phyloP scores from a whole-genome alignment of 2,888 invertebrate species.

The Ochropleura plecta region DNA sequence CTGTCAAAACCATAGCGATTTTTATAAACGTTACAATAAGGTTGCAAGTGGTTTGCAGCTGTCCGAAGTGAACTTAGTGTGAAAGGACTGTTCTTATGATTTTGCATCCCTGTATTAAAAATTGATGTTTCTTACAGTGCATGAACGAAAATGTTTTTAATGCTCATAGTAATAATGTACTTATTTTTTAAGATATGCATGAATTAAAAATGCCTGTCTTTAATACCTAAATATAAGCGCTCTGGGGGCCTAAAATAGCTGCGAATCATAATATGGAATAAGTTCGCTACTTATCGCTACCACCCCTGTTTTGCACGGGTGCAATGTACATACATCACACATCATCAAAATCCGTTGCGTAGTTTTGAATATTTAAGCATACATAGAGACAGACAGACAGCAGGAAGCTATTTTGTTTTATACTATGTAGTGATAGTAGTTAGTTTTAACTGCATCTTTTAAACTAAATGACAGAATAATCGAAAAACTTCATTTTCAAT shows the following conservation, averaged over 20 bases:
- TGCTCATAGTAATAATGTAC: not conserved
- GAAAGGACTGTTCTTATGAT: not conserved
- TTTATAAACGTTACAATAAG: not conserved
- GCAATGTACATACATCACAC: too few relatives aligned
- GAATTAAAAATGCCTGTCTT: not conserved
- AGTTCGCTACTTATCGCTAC: too few relatives aligned
- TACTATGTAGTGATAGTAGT: too few relatives aligned
- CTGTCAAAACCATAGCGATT: not conserved
- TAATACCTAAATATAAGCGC: not conserved
- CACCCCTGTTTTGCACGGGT: too few relatives aligned
- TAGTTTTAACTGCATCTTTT: too few relatives aligned
- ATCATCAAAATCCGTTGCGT: too few relatives aligned
- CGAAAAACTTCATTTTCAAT: too few relatives aligned
- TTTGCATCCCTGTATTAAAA: not conserved
- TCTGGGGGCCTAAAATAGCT: not conserved
- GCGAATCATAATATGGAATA: too few relatives aligned
- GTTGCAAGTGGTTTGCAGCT: not conserved
- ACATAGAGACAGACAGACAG: too few relatives aligned
- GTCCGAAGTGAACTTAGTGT: not conserved
- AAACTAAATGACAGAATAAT: too few relatives aligned
- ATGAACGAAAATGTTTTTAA: conserved; percentile 16
- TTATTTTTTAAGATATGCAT: not conserved
- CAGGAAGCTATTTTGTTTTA: too few relatives aligned
- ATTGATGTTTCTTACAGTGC: not conserved
- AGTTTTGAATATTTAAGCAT: too few relatives aligned